A percentile compares a stretch with the other conserved stretches of the same genome.
phyloP scores from a whole-genome alignment of 2,888 invertebrate genomes.

The Corbicula japonica region DNA sequence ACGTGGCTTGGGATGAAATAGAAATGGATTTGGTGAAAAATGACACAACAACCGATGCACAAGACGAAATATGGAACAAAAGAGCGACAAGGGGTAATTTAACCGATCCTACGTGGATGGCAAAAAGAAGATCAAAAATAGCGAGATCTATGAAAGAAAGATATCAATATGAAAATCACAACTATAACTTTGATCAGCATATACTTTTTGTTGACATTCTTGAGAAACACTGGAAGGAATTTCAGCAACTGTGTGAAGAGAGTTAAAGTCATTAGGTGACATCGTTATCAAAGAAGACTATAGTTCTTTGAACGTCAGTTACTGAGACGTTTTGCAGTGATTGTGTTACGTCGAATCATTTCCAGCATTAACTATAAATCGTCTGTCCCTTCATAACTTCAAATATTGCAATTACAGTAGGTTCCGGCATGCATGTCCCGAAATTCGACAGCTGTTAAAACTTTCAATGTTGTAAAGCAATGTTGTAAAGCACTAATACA shows the following conservation, averaged over 20 bases:
- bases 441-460: too few species aligned
- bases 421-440: too few species aligned
- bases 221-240: conserved; percentile 54
- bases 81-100: conserved; percentile 54
- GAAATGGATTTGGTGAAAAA: conserved; percentile 66
- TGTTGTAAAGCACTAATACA: too few species aligned
- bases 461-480: too few species aligned
- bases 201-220: conserved; percentile 50
- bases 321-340: too few species aligned
- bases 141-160: conserved; percentile 57
- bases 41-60: conserved; percentile 70
- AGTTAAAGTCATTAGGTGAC: too few species aligned
- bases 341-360: too few species aligned
- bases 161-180: conserved; percentile 52
- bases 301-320: too few species aligned
- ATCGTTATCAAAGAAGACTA: too few species aligned
- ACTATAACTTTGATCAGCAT: conserved; percentile 39
- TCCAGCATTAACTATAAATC: too few species aligned
- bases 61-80: conserved; percentile 55
- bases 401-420: too few species aligned
- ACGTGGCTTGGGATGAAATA: conserved; percentile 71
- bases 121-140: conserved; percentile 55
- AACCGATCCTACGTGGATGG: conserved; percentile 55
- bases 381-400: too few species aligned
- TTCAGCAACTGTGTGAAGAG: conserved; percentile 61